Base-by-base conservation (phyloP, 2,888 invertebrate species). In the Gisinianus flammeolus region DNA sequence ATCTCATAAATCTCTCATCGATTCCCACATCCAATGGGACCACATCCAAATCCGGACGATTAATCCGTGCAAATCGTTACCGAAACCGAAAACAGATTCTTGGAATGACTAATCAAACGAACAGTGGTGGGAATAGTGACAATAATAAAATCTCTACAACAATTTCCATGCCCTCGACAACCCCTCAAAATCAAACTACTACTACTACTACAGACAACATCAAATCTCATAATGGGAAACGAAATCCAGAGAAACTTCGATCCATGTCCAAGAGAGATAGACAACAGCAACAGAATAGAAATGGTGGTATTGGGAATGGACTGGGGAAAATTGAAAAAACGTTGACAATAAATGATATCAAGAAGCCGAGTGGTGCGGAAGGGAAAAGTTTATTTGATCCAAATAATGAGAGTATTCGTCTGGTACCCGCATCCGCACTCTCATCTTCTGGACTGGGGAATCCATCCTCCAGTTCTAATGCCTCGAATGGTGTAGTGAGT, bases 1-100 rank as follows among this genome's bases (percentile, higher is more conserved):
- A 72, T 30, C 58, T 72, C 8, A 72, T 72, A 6, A 72, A 72
- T 30, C 56, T 56, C 12, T 68, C 75, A 35, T 66, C 73, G 5
- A 74, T 35, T 33, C 22, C 64, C 26, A 12, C 24, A 0, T 33
- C 62, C 6, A 26, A 5, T 26, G 12, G 16, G 16, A 44, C 44
- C 31, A 33, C 31, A 19, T 68, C 19, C 22, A 35, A 35, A 52
- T 64, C 64, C 28, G 10, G 24, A 1, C 28, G 62, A 22, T 2
- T 26, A 19, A 30, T 72, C n/a, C n/a, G 72, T 12, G 22, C 33
- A 31, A 56, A 56, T 72, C 72, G 72, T 3, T 31, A 72, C 31
- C 16, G 58, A 1, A 72, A 72, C 31, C 16, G 58, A 1, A 72
- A 72, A 24, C 44, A 44, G 12, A 16, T 44, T 44, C 12, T 19